phyloP scores from a whole-genome alignment of 1,140 invertebrate species.

The Liolophura sinensis region DNA sequence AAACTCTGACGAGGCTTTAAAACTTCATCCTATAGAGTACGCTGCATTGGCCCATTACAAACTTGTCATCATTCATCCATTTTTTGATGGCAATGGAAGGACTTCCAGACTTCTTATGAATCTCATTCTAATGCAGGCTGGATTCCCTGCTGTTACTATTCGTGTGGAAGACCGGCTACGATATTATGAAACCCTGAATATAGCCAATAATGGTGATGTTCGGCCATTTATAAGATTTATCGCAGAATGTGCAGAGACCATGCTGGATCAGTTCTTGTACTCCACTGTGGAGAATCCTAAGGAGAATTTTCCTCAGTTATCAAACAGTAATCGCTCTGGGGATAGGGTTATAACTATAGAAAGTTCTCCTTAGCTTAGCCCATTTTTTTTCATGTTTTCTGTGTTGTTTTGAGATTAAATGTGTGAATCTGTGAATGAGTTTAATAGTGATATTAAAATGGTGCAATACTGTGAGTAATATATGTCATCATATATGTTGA shows the following conservation, averaged over 20 bases:
- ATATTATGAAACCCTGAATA: slow-evolving; percentile 82
- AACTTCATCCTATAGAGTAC: slow-evolving; percentile 71
- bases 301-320: slow-evolving; percentile 7
- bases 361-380: no score
- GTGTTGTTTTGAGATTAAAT: no score
- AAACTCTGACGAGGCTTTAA: slow-evolving; percentile 80
- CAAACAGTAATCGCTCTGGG: slow-evolving; percentile 12
- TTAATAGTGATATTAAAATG: no score
- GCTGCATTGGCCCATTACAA: slow-evolving; percentile 96
- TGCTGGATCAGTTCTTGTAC: slow-evolving; percentile 80
- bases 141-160: slow-evolving; percentile 94
- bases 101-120: slow-evolving; percentile 96
- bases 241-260: slow-evolving; percentile 89
- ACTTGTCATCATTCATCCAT: slow-evolving; percentile 87
- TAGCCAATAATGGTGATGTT: slow-evolving; percentile 75
- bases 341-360: no score
- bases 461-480: no score
- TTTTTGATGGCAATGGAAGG: slow-evolving; percentile 83
- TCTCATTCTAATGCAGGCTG: slow-evolving; percentile 95
- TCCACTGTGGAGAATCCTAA: slow-evolving; percentile 32
- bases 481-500: no score
- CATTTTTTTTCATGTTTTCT: no score
- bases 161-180: slow-evolving; percentile 80
- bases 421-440: no score
- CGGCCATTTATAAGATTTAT: slow-evolving; percentile 92